Conservation (phyloP, 2,797 vertebrate species). For the Spinus pinus region DNA sequence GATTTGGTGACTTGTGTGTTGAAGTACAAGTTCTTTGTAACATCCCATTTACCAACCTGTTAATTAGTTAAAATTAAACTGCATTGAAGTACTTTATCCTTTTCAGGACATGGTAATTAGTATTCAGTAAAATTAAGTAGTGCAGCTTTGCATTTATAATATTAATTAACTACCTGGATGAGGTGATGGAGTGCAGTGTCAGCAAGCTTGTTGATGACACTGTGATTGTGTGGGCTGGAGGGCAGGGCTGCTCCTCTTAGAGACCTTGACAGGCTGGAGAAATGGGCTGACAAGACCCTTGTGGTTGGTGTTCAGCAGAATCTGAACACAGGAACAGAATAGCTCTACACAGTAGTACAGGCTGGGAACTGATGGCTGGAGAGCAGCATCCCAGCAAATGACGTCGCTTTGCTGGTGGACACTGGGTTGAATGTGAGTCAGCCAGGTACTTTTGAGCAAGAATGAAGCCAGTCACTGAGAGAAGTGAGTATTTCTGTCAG, state of each 20-base stretch:
- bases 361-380: fast-evolving
- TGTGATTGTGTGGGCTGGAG: background rate
- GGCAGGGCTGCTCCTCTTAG: background rate
- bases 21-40: background rate
- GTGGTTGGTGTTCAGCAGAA: background rate
- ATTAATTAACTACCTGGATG: background rate
- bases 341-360: fast-evolving
- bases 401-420: background rate
- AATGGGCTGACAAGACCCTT: background rate
- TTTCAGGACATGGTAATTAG: background rate
- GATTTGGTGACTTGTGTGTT: background rate
- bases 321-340: background rate
- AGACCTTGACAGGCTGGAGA: background rate
- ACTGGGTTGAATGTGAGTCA: background rate
- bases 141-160: background rate
- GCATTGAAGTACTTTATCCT: background rate
- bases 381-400: background rate
- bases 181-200: background rate
- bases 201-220: background rate
- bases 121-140: background rate
- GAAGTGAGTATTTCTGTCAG: background rate
- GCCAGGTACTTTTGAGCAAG: background rate
- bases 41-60: background rate
- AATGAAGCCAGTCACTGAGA: background rate
- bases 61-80: conserved; percentile 38